Conservation (phyloP, 2,888 invertebrate species). For the Lumbricus terrestris region DNA sequence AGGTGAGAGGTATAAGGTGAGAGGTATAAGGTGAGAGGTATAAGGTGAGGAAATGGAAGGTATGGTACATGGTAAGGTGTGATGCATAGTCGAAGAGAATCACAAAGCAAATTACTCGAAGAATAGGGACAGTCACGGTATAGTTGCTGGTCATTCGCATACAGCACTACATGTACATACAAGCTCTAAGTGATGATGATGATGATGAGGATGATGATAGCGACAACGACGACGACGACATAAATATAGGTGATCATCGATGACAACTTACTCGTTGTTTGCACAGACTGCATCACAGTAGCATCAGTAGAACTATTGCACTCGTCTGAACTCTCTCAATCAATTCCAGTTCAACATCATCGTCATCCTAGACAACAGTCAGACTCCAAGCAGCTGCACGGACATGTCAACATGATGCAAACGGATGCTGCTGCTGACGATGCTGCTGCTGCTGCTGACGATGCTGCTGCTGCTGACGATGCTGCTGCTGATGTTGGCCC, state of each 20-base stretch:
- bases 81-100: too few relatives aligned
- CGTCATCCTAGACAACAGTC: background rate
- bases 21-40: too few relatives aligned
- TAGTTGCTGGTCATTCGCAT: too few relatives aligned
- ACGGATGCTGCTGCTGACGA: background rate
- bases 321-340: background rate
- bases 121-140: too few relatives aligned
- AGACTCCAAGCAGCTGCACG: background rate
- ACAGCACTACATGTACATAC: too few relatives aligned
- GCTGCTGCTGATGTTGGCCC: background rate
- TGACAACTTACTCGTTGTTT: background rate
- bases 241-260: background rate
- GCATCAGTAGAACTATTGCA: background rate
- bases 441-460: background rate
- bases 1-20: too few relatives aligned
- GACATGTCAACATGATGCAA: background rate
- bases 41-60: too few relatives aligned
- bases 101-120: too few relatives aligned
- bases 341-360: too few relatives aligned
- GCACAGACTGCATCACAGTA: background rate
- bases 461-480: background rate
- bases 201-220: too few relatives aligned
- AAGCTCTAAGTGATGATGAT: background rate
- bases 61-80: too few relatives aligned
- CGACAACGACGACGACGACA: too few relatives aligned